phyloP scores from a whole-genome alignment of 2,888 invertebrate species.

The Cephus runcator region DNA sequence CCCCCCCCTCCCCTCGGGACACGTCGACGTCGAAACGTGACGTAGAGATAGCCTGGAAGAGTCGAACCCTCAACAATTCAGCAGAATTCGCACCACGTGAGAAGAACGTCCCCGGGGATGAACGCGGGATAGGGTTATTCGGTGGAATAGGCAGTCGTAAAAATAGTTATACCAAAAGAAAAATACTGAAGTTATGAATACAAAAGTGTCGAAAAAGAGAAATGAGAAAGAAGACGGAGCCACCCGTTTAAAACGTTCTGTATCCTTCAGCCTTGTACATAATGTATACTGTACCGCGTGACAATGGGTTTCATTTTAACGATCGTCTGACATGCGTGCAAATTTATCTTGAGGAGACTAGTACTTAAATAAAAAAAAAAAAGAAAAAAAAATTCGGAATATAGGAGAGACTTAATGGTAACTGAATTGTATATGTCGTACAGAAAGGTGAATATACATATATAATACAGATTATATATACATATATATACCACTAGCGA shows the following conservation, averaged over 20 bases:
- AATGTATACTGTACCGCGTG: not conserved
- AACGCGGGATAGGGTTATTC: not conserved
- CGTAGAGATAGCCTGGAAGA: not conserved
- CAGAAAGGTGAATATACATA: not conserved
- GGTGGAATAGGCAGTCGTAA: not conserved
- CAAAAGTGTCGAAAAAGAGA: not conserved
- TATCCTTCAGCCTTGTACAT: not conserved
- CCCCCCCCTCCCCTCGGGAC: not conserved
- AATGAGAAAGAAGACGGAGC: not conserved
- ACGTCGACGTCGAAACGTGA: not conserved
- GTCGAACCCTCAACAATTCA: not conserved
- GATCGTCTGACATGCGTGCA: not conserved
- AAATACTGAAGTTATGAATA: not conserved
- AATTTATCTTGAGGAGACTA: not conserved
- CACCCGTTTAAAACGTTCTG: not conserved
- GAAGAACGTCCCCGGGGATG: not conserved
- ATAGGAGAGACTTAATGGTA: not conserved
- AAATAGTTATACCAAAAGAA: not conserved
- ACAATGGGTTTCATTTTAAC: not conserved
- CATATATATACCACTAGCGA: too few relatives aligned
- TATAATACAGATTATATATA: not conserved
- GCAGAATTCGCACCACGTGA: not conserved
- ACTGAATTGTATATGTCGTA: not conserved
- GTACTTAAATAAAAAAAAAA: not conserved
- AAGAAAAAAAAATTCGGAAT: not conserved